Evolutionary conservation across 2,888 invertebrate species (phyloP).

Genomic region (Andrena fulva): DNA sequence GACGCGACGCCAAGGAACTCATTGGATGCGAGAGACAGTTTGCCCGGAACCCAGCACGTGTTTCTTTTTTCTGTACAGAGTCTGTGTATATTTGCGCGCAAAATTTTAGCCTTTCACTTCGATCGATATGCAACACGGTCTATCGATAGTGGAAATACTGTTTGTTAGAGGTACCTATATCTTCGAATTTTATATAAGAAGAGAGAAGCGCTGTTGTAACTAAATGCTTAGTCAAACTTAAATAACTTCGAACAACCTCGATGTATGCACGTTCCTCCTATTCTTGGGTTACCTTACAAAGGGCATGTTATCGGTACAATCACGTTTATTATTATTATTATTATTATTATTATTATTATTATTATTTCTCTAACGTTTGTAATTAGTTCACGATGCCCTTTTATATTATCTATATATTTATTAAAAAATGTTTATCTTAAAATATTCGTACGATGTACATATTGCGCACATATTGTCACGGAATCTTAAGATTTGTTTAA

Average conservation of each 20-base stretch:
- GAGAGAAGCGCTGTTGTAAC: constrained; percentile 47
- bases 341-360: constrained; percentile 48
- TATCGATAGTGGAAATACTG: constrained; percentile 35
- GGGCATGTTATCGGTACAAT: constrained; percentile 65
- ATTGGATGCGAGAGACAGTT: constrained; percentile 24
- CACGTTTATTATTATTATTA: constrained; percentile 47
- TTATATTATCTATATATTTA: constrained; percentile 68
- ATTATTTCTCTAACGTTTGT: constrained; percentile 47
- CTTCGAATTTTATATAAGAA: constrained; percentile 69
- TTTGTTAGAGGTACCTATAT: constrained; percentile 52
- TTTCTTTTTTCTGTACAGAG: constrained; percentile 53
- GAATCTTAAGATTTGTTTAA: constrained; percentile 42
- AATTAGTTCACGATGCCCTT: constrained; percentile 58
- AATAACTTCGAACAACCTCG: constrained; percentile 63
- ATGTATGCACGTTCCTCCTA: constrained; percentile 66
- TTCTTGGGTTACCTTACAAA: constrained; percentile 67
- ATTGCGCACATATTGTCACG: constrained; percentile 59
- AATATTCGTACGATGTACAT: constrained; percentile 63
- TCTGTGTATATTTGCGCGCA: constrained; percentile 53
- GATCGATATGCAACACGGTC: constrained; percentile 8
- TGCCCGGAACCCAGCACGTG: constrained; percentile 41
- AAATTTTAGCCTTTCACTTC: constrained; percentile 34
- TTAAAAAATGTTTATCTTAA: constrained; percentile 52
- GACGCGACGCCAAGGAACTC: constrained; percentile 20
- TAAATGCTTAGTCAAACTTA: constrained; percentile 64